Conservation (phyloP, 2,797 vertebrate genomes). For the Garrulus glandarius region DNA sequence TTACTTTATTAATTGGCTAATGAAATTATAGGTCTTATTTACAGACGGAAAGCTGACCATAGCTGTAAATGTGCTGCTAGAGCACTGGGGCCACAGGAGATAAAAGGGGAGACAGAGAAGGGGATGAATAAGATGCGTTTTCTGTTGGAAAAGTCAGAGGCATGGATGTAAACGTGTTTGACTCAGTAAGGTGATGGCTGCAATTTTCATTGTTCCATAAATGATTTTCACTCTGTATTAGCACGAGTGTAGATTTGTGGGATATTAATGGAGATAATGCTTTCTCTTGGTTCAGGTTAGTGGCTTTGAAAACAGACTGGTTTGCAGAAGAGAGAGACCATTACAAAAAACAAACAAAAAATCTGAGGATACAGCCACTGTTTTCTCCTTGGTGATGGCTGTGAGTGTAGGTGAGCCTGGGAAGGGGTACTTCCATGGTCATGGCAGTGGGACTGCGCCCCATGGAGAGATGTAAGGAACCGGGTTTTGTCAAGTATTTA, state of each 20-base stretch:
- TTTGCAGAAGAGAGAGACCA: background rate
- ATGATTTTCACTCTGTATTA: background rate
- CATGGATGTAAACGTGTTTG: background rate
- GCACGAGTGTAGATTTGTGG: background rate
- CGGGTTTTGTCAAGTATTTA: slow-evolving; percentile 43
- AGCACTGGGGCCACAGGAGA: background rate
- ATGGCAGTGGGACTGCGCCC: background rate
- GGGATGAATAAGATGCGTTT: background rate
- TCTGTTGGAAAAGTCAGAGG: background rate
- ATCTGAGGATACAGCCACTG: background rate
- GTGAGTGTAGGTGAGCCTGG: too few relatives aligned
- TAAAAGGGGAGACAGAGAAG: background rate
- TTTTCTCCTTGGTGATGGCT: background rate
- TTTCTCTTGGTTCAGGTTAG: background rate
- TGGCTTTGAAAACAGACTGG: background rate
- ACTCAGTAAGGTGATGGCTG: background rate
- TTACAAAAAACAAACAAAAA: too few relatives aligned
- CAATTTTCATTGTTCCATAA: background rate
- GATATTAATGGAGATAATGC: background rate
- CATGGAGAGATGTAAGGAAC: slow-evolving; percentile 39
- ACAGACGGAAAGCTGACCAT: background rate
- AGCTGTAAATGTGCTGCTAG: background rate
- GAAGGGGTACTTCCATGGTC: background rate
- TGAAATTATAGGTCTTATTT: background rate
- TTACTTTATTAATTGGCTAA: background rate